Conservation (phyloP, 2,797 vertebrate species). For the Hephaestus fuliginosus region DNA sequence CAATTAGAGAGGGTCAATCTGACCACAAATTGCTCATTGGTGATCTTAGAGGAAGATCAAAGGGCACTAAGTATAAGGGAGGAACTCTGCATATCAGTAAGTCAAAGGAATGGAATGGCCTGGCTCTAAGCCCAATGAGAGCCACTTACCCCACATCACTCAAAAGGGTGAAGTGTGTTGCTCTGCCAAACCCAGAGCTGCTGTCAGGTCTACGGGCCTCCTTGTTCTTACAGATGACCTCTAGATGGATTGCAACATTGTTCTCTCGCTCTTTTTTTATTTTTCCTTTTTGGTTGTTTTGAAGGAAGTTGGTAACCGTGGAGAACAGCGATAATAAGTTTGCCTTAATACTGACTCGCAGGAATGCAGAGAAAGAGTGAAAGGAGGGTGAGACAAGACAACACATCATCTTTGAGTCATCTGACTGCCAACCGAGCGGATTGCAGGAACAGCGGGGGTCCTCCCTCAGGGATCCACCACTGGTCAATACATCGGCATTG, state of each 20-base stretch:
- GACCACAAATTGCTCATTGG: constrained; percentile 79
- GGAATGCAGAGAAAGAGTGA: constrained; percentile 42
- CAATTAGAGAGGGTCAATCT: constrained; percentile 78
- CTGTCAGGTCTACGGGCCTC: constrained; percentile 39
- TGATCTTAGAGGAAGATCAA: constrained; percentile 76
- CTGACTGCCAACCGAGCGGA: constrained; percentile 42
- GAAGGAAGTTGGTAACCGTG: constrained; percentile 21
- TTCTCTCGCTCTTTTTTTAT: constrained; percentile 5
- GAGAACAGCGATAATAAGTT: constrained; percentile 11
- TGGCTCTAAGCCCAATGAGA: constrained; percentile 65
- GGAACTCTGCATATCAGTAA: constrained; percentile 58
- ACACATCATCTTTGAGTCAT: constrained; percentile 49
- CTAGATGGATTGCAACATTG: constrained; percentile 35
- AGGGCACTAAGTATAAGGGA: constrained; percentile 63
- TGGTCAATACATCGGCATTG: constrained; percentile 75
- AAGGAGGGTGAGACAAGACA: constrained; percentile 9
- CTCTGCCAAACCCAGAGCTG: constrained; percentile 48
- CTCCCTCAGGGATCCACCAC: constrained; percentile 41
- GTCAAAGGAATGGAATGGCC: constrained; percentile 74
- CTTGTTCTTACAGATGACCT: constrained; percentile 60
- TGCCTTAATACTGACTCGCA: constrained; percentile 22
- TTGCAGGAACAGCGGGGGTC: constrained; percentile 41
- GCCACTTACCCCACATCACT: constrained; percentile 67
- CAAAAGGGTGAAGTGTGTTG: constrained; percentile 52
- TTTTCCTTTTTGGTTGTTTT: constrained; percentile 2